Percentiles rank a stretch among this genome's conserved stretches.
phyloP scores from a whole-genome alignment of 2,797 vertebrate genomes.

The Sebastes steindachneri region DNA sequence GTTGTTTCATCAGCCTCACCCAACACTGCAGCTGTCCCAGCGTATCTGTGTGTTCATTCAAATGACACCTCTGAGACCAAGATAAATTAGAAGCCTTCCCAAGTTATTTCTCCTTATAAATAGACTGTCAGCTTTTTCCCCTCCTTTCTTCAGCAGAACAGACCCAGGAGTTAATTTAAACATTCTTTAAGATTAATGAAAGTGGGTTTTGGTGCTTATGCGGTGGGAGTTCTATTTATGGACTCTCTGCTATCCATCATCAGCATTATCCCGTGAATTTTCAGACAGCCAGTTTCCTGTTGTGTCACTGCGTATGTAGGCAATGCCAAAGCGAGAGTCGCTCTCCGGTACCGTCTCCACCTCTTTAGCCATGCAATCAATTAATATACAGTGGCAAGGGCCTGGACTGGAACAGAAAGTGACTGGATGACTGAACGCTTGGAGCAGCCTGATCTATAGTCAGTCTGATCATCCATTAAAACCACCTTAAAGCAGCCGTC shows the following conservation, averaged over 20 bases:
- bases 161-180: constrained; percentile 83
- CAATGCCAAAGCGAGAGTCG: constrained; percentile 40
- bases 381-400: constrained; percentile 46
- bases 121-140: constrained; percentile 73
- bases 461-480: constrained; percentile 40
- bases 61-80: constrained; percentile 80
- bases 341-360: constrained; percentile 37
- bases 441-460: constrained; percentile 38
- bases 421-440: constrained; percentile 33
- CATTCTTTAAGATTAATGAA: constrained; percentile 86
- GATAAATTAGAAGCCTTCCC: constrained; percentile 81
- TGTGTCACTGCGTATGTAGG: constrained; percentile 58
- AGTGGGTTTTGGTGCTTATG: constrained; percentile 76
- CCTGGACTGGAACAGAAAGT: constrained; percentile 21
- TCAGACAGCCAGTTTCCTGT: constrained; percentile 66
- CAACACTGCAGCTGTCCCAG: constrained; percentile 59
- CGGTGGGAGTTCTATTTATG: constrained; percentile 77
- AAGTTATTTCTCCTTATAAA: constrained; percentile 84
- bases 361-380: constrained; percentile 41
- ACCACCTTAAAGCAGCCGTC: constrained; percentile 28
- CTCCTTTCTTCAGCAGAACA: constrained; percentile 69
- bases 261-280: constrained; percentile 61
- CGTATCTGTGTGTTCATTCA: constrained; percentile 73
- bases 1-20: constrained; percentile 72
- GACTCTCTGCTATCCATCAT: constrained; percentile 75